Conservation (phyloP, 2,888 invertebrate species). For the Leptarthrus brevirostris region DNA sequence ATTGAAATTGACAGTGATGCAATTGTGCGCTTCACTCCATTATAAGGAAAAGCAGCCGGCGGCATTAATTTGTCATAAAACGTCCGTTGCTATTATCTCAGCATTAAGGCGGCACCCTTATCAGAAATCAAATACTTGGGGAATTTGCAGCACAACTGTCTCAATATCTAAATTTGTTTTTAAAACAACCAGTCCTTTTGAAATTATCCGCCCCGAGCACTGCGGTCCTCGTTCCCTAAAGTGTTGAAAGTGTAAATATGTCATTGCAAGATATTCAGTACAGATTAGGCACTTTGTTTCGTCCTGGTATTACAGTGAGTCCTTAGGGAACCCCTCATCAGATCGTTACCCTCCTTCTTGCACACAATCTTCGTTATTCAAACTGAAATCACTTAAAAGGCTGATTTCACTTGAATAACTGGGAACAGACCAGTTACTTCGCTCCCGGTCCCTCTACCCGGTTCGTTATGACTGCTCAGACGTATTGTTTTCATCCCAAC, state of each 20-base stretch:
- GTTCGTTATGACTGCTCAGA: constrained; percentile 1
- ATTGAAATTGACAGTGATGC: constrained; percentile 38
- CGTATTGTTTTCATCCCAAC: constrained; percentile 26
- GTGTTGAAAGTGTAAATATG: constrained; percentile 40
- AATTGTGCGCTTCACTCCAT: background rate
- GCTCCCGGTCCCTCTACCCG: background rate
- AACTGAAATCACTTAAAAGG: constrained; percentile 38
- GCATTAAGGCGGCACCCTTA: constrained; percentile 47
- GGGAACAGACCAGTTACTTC: background rate
- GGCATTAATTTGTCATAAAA: constrained; percentile 51
- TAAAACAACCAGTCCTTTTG: background rate
- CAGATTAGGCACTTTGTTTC: constrained; percentile 45
- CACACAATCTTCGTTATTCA: constrained; percentile 30
- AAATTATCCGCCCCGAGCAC: background rate
- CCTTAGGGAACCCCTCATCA: background rate
- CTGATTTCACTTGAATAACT: constrained; percentile 37
- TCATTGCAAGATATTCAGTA: constrained; percentile 37
- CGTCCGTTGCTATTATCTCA: constrained; percentile 47
- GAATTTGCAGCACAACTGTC: constrained; percentile 26
- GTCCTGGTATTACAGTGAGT: background rate
- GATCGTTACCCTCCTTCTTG: background rate
- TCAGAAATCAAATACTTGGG: constrained; percentile 26
- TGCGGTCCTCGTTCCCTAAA: constrained; percentile 3
- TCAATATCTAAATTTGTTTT: constrained; percentile 44
- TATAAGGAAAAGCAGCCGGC: constrained; percentile 39